Evolutionary conservation across 2,888 invertebrate species (phyloP), one percentile per base, ranked within the genome.

Genomic region (Cordilura impudica): DNA sequence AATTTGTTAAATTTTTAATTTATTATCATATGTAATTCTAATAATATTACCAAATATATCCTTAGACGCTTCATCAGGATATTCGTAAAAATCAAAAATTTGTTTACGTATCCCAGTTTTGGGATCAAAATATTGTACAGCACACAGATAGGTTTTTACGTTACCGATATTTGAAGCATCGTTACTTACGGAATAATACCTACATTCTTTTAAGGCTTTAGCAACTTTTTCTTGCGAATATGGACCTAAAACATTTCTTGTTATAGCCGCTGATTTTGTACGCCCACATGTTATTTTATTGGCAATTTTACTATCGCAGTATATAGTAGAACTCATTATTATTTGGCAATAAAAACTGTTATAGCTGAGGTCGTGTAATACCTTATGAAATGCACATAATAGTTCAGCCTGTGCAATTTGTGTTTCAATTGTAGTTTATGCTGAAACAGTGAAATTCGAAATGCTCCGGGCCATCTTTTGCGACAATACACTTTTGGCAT

Each of bases 31-130:
- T n/a, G n/a, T n/a, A n/a, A n/a, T n/a, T n/a, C n/a, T n/a, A n/a
- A n/a, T n/a, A n/a, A n/a, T n/a, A n/a, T n/a, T n/a, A n/a, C n/a
- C n/a, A n/a, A n/a, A n/a, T n/a, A n/a, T n/a, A n/a, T n/a, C 56
- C 19, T 67, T 66, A 26, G 65, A 65, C 51, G 67, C 53, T 71
- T 72, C 72, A 35, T 53, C 61, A 23, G 66, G 72, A 29, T 69
- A 58, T 66, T 77, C 72, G 61, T 78, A 72, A 78, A 73, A 78
- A 72, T 69, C 61, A 35, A 69, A 78, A 67, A 73, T 63, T 49
- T 67, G 29, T 29, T 29, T 29, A 14, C 43, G 43, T 60, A 43
- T 39, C 39, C 39, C 39, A 39, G 39, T 43, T 23, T 39, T 21
- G 21, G 29, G 29, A 29, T 29, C 29, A 29, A 29, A 29, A 29